These are phyloP conservation scores for Macrosoma leucophasiata DNA, from an alignment of 2,888 invertebrate species.

Conservation along the genomic window DNA sequence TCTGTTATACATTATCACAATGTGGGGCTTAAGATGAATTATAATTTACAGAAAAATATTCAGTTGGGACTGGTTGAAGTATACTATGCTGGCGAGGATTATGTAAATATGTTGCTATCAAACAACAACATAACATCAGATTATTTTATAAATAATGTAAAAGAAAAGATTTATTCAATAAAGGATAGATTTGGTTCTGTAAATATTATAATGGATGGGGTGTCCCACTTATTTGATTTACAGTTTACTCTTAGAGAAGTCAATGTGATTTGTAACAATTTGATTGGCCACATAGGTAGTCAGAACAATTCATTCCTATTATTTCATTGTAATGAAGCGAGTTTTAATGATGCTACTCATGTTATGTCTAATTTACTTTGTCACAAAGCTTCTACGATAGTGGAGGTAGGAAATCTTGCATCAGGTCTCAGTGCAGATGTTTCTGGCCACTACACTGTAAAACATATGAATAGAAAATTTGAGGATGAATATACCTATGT, in stretches of 20 bases:
- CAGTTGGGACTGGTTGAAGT: slow-evolving; percentile 48
- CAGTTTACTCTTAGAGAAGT: slow-evolving; percentile 71
- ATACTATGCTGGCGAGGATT: slow-evolving; percentile 46
- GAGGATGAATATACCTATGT: slow-evolving; percentile 40
- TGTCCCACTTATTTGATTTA: slow-evolving; percentile 82
- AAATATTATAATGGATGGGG: slow-evolving; percentile 81
- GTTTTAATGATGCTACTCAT: slow-evolving; percentile 73
- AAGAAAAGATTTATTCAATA: slow-evolving; percentile 48
- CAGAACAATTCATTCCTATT: slow-evolving; percentile 57
- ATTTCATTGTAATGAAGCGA: slow-evolving; percentile 76
- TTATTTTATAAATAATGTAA: slow-evolving; percentile 52
- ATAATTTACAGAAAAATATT: slow-evolving; percentile 75
- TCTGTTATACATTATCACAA: slow-evolving; percentile 83
- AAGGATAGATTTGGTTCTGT: slow-evolving; percentile 51
- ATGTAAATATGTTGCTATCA: slow-evolving; percentile 34
- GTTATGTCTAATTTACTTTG: slow-evolving; percentile 76
- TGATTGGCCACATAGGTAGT: slow-evolving; percentile 48
- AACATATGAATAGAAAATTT: slow-evolving; percentile 54
- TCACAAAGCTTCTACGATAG: slow-evolving; percentile 77
- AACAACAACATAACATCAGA: slow-evolving; percentile 46
- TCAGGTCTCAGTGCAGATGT: slow-evolving; percentile 84
- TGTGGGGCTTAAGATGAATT: slow-evolving; percentile 83
- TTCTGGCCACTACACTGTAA: slow-evolving; percentile 79
- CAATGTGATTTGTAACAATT: slow-evolving; percentile 62
- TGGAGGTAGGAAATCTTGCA: slow-evolving; percentile 79